A percentile compares a stretch with the other conserved stretches of the same genome.
Evolutionary conservation across 2,113 vertebrate species (phyloP).

Genomic region (Cettia cetti): DNA sequence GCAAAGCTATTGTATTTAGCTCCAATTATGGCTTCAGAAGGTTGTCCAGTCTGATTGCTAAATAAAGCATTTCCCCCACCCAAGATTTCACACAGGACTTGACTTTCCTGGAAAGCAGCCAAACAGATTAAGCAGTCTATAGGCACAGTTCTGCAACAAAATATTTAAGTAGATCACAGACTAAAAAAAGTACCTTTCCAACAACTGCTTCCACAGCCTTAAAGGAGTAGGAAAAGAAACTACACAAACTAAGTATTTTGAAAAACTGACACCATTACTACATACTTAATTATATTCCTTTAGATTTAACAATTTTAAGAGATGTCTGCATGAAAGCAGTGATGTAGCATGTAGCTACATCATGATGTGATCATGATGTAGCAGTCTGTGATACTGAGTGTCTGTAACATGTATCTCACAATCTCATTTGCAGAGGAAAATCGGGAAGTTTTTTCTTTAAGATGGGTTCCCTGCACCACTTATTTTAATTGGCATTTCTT

Average conservation of each 20-base stretch:
- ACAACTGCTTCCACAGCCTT: not conserved
- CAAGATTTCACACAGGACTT: not conserved
- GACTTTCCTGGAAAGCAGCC: not conserved
- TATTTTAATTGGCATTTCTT: not conserved
- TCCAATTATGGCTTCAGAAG: not conserved
- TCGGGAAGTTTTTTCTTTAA: not conserved
- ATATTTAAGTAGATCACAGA: not conserved
- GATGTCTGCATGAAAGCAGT: not conserved
- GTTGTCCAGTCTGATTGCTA: not conserved
- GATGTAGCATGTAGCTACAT: too few species aligned
- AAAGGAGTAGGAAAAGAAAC: not conserved
- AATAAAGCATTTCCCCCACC: not conserved
- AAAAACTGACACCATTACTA: not conserved
- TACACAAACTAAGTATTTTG: not conserved
- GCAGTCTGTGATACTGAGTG: not conserved
- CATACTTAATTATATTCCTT: not conserved
- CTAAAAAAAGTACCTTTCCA: not conserved
- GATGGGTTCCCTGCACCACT: not conserved
- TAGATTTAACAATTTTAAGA: not conserved
- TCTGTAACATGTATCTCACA: not conserved
- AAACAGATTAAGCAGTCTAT: not conserved
- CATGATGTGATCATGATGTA: not conserved
- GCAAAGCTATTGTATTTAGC: not conserved
- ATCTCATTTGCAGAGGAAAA: not conserved
- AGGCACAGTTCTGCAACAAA: not conserved